phyloP scores from a whole-genome alignment of 1,140 invertebrate genomes.

The Fragariocoptes setiger region DNA sequence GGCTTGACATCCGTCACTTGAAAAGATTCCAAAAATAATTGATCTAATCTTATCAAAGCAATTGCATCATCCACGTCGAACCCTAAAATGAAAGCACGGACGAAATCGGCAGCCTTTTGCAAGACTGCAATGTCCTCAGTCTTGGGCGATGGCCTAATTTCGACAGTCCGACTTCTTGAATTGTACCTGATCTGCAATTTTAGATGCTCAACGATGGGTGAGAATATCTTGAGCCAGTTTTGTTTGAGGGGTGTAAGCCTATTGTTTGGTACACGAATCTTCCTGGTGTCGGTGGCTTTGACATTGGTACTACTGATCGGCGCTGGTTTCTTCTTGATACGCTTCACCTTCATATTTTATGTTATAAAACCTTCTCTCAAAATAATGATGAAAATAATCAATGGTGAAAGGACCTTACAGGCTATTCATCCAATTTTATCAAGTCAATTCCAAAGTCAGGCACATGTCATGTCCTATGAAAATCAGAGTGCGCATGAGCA shows the following conservation, averaged over 20 bases:
- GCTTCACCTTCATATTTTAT: neutral
- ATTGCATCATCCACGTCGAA: conserved; percentile 93
- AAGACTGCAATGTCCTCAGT: conserved; percentile 58
- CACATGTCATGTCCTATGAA: too few species aligned
- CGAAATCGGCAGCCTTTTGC: conserved; percentile 93
- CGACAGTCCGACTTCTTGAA: conserved; percentile 57
- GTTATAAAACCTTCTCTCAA: too few species aligned
- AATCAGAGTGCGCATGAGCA: too few species aligned
- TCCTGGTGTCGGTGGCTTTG: conserved; percentile 10
- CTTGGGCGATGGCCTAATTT: conserved; percentile 31
- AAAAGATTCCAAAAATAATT: conserved; percentile 87
- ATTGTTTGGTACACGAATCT: conserved; percentile 32
- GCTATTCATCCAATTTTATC: too few species aligned
- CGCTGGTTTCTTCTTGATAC: neutral
- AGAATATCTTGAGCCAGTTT: conserved; percentile 89
- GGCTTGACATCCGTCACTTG: conserved; percentile 81
- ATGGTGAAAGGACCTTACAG: too few species aligned
- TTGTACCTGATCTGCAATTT: conserved; percentile 81
- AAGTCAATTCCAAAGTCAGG: too few species aligned
- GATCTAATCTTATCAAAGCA: conserved; percentile 70
- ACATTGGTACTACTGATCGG: neutral
- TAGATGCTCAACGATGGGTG: conserved; percentile 75
- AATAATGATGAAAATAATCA: too few species aligned
- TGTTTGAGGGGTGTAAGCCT: conserved; percentile 75
- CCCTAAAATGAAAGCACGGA: conserved; percentile 74